These are phyloP conservation scores for Teinopalpus imperialis DNA, from an alignment of 2,888 invertebrate genomes.

Conservation along the genomic window DNA sequence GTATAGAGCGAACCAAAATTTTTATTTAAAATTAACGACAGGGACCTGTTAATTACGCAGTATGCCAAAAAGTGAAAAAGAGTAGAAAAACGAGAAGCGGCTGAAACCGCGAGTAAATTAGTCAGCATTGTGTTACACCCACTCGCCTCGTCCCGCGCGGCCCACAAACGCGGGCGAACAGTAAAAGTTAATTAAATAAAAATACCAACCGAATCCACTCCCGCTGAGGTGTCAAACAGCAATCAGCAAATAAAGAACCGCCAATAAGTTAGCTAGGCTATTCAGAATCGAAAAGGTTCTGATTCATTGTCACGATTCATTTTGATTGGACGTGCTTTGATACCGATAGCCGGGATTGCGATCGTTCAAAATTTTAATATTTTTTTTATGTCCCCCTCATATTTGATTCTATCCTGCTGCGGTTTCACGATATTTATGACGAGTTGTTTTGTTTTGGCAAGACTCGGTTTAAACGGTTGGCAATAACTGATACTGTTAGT, in stretches of 20 bases:
- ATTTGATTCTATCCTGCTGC: conserved; percentile 68
- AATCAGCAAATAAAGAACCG: conserved; percentile 76
- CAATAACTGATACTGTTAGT: conserved; percentile 40
- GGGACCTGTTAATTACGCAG: conserved; percentile 19
- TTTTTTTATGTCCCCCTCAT: conserved; percentile 65
- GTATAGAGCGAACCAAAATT: conserved; percentile 4
- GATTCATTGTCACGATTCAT: conserved; percentile 79
- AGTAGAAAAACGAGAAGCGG: conserved; percentile 52
- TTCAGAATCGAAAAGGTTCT: conserved; percentile 74
- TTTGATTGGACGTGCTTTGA: conserved; percentile 81
- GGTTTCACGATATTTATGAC: conserved; percentile 70
- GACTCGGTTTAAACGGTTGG: conserved; percentile 42
- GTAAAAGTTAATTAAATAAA: conserved; percentile 73
- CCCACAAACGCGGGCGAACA: conserved; percentile 51
- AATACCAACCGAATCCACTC: conserved; percentile 63
- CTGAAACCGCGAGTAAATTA: conserved; percentile 66
- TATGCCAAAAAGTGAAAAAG: conserved; percentile 44
- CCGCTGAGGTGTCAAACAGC: conserved; percentile 71
- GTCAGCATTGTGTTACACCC: conserved; percentile 62
- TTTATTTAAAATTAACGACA: conserved; percentile 18
- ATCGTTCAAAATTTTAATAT: conserved; percentile 73
- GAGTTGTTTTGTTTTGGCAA: conserved; percentile 62
- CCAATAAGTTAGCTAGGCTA: conserved; percentile 76
- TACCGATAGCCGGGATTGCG: conserved; percentile 76
- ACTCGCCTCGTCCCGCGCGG: conserved; percentile 38